Evolutionary conservation across 2,888 invertebrate species (phyloP), one percentile per base, ranked within the genome.

Genomic region (Lapara coniferarum): DNA sequence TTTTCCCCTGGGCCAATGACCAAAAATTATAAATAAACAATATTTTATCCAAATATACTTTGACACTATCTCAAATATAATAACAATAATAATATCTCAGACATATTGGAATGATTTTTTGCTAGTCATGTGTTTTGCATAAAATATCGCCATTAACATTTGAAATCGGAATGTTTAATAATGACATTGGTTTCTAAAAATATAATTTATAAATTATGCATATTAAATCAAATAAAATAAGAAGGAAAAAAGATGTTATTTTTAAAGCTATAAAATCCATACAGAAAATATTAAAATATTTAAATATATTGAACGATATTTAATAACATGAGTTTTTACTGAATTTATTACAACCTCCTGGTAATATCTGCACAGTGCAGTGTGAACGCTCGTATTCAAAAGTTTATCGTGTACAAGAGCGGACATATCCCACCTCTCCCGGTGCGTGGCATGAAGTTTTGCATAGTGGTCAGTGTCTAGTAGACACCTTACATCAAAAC

Each of bases 401-500:
- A 84, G 79, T 84, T 84, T 81, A 78, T 76, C 80, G 63, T 78
- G 76, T 77, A 78, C 73, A 80, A 78, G 77, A 80, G 73, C 81
- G 81, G 81, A 83, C 78, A 84, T 80, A 77, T 81, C 77, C 83
- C 81, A 83, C 82, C 79, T 83, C 81, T 77, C 74, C 73, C 74
- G 69, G 68, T 69, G 66, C 73, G 72, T 78, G 76, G 76, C 79
- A 77, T 72, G 71, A 84, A 88, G 90, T 91, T 92, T 90, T 88
- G 90, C 90, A 89, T 90, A 90, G 89, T 86, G 85, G 86, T 85
- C 84, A 83, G 86, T 70, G 70, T 68, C 66, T 69, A 66, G 71
- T 86, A 86, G 91, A 89, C 90, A 89, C 89, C 89, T 91, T 92
- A 92, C 91, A 91, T 92, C 91, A 92, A 92, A 93, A 92, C 91